phyloP scores from a whole-genome alignment of 30 jellyfish, hydroid and myxozoan genomes.

The Euphysa ruthae region DNA sequence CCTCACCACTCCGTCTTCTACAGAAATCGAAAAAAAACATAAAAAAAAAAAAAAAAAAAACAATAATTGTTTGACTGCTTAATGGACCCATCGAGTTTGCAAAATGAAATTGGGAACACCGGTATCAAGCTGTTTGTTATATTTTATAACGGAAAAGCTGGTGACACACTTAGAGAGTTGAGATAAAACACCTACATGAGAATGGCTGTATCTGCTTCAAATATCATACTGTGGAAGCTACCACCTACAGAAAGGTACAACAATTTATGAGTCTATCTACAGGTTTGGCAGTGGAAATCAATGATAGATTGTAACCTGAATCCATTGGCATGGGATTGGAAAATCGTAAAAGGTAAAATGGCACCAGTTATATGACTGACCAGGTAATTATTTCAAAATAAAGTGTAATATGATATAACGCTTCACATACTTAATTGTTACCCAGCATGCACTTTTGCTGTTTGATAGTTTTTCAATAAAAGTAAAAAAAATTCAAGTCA shows the following conservation, averaged over 20 bases:
- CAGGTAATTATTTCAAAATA: too few relatives aligned
- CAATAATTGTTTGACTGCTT: not conserved
- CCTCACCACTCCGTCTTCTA: not conserved
- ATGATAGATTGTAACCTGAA: too few relatives aligned
- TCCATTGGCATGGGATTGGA: too few relatives aligned
- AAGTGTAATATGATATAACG: too few relatives aligned
- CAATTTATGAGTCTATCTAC: not conserved
- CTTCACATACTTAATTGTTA: too few relatives aligned
- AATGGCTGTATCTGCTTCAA: conserved; percentile 8
- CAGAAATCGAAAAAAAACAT: not conserved
- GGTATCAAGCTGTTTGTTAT: conserved; percentile 9
- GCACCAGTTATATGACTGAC: too few relatives aligned
- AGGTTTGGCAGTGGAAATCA: too few relatives aligned
- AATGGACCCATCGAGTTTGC: not conserved
- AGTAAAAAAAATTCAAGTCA: too few relatives aligned
- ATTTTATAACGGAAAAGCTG: not conserved
- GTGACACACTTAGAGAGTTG: not conserved
- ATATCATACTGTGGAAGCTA: conserved; percentile 1
- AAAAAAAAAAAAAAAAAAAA: too few relatives aligned
- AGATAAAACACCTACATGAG: not conserved
- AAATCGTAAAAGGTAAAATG: too few relatives aligned
- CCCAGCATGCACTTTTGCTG: too few relatives aligned
- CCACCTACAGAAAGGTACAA: conserved; percentile 22
- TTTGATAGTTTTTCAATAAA: too few relatives aligned
- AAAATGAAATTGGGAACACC: not conserved